A percentile compares a stretch with the other conserved stretches of the same genome.
Evolutionary conservation across 2,113 vertebrate species (phyloP).

Genomic region (Colaptes auratus): DNA sequence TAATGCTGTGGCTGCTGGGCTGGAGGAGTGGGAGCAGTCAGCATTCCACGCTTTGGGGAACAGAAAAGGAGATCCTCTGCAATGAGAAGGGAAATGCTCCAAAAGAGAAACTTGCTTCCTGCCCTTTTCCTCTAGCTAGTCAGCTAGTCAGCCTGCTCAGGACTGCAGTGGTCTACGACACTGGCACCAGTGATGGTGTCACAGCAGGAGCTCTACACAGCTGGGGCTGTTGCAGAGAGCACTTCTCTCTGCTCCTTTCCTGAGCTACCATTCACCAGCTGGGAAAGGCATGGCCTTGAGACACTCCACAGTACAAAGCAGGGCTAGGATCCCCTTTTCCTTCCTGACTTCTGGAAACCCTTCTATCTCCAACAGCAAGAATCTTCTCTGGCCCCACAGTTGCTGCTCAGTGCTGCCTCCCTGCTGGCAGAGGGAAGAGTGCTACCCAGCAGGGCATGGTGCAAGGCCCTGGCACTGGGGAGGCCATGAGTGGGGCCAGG

Average conservation of each 20-base stretch:
- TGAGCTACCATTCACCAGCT: neutral
- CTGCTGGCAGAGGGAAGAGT: neutral
- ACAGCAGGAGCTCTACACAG: neutral
- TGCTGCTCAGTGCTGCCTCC: neutral
- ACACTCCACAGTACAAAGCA: neutral
- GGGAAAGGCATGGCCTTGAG: neutral
- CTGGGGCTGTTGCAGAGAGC: neutral
- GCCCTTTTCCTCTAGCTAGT: neutral
- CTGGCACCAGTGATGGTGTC: neutral
- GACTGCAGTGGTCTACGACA: neutral
- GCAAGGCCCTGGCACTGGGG: neutral
- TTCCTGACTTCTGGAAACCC: neutral
- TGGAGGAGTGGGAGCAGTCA: neutral
- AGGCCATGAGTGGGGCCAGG: neutral
- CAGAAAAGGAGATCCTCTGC: neutral
- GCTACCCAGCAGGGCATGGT: neutral
- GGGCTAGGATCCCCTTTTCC: neutral
- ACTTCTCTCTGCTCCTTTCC: neutral
- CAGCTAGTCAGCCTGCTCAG: neutral
- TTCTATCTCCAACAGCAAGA: neutral
- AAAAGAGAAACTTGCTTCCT: neutral
- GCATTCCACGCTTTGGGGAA: neutral
- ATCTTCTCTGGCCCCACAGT: neutral
- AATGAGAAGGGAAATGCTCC: neutral
- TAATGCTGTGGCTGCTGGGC: neutral